Conservation (phyloP, 2,113 vertebrate species). For the Scytalopus superciliaris region DNA sequence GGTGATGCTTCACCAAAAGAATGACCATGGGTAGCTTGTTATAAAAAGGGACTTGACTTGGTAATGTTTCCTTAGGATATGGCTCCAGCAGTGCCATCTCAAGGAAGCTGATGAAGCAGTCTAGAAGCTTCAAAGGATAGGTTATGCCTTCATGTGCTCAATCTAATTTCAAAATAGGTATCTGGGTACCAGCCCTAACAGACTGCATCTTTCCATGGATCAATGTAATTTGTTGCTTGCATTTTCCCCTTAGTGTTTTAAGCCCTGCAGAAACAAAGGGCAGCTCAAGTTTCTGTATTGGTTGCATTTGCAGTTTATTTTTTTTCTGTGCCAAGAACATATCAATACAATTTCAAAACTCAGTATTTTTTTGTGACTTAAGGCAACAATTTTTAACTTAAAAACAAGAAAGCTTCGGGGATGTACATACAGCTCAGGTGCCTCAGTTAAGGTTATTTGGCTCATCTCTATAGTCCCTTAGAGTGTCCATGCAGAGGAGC, state of each 20-base stretch:
- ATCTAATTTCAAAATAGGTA: background rate
- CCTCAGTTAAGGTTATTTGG: background rate
- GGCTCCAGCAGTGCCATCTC: background rate
- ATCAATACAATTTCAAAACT: constrained; percentile 31
- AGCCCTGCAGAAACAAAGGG: constrained; percentile 32
- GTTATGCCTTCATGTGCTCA: background rate
- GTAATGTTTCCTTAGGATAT: background rate
- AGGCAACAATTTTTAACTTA: constrained; percentile 17
- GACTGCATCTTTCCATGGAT: background rate
- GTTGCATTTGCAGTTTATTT: constrained; percentile 29
- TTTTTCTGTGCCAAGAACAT: constrained; percentile 39
- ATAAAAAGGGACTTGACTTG: background rate
- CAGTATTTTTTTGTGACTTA: constrained; percentile 18
- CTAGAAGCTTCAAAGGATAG: background rate
- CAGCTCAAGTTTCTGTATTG: constrained; percentile 24
- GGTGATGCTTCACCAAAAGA: background rate
- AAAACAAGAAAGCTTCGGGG: constrained; percentile 20
- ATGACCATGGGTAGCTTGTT: background rate
- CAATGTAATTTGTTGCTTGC: constrained; percentile 16
- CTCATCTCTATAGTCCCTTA: background rate
- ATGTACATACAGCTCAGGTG: background rate
- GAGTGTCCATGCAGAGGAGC: background rate
- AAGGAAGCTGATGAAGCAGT: background rate
- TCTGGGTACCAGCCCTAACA: background rate
- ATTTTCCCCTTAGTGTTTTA: background rate